Percentiles rank a stretch among this genome's conserved stretches.
phyloP scores from a whole-genome alignment of 2,797 vertebrate genomes.

The Pitangus sulphuratus region DNA sequence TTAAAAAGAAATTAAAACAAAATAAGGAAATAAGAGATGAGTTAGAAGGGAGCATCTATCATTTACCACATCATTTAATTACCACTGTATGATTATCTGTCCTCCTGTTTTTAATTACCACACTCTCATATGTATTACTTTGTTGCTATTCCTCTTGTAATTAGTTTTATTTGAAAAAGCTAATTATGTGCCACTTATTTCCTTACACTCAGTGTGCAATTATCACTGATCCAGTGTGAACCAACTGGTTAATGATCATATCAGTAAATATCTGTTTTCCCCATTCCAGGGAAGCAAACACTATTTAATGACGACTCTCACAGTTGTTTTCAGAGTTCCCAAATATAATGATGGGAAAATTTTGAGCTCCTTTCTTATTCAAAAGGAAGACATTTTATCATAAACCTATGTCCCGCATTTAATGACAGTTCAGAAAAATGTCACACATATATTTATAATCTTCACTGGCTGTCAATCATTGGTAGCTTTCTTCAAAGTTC shows the following conservation, averaged over 20 bases:
- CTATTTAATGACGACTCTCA: not conserved
- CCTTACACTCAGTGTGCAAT: slow-evolving; percentile 26
- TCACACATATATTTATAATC: not conserved
- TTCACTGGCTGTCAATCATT: not conserved
- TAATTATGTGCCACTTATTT: slow-evolving; percentile 34
- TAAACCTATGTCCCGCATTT: not conserved
- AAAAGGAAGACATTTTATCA: not conserved
- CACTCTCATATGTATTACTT: not conserved
- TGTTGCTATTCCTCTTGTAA: slow-evolving; percentile 48
- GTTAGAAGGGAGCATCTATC: not conserved
- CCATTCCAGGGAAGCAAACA: not conserved
- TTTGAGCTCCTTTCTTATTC: not conserved
- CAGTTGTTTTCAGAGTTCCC: not conserved
- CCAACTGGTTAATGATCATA: not conserved
- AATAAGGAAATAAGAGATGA: not conserved
- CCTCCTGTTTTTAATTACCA: slow-evolving; percentile 38
- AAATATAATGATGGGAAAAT: not conserved
- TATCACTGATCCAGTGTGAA: slow-evolving; percentile 23
- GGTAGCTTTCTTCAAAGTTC: not conserved
- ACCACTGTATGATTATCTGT: not conserved
- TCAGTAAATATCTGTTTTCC: not conserved
- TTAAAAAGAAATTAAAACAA: not conserved
- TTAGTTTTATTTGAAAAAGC: slow-evolving; percentile 52
- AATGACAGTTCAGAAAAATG: not conserved
- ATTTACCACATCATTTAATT: not conserved